Conservation (phyloP, 1,140 invertebrate species). For the Episyrphus balteatus region DNA sequence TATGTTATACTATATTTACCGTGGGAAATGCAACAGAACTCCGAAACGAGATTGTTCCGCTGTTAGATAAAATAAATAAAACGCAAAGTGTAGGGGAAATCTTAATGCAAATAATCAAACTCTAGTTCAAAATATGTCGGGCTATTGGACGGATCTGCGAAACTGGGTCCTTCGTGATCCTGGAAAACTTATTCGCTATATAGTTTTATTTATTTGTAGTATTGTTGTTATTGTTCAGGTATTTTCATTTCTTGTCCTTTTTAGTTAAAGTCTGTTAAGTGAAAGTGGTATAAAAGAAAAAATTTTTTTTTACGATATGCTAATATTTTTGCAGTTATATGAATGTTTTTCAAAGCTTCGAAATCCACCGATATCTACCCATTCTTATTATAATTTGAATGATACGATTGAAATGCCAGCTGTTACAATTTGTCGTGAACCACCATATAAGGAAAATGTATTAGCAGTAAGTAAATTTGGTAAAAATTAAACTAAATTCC, state of each 20-base stretch:
- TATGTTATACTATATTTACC: no score
- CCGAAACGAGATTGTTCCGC: no score
- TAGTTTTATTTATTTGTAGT: constrained; percentile 28
- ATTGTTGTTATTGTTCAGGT: constrained; percentile 31
- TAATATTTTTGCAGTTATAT: constrained; percentile 34
- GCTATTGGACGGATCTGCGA: constrained; percentile 27
- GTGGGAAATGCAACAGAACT: no score
- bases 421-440: constrained; percentile 48
- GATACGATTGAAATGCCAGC: constrained; percentile 50
- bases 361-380: constrained; percentile 47
- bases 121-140: constrained; percentile 4
- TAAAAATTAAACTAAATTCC: no score
- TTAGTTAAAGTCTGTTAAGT: neutral
- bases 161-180: constrained; percentile 29
- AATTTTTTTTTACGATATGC: neutral
- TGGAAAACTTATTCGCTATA: constrained; percentile 29
- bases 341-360: constrained; percentile 45
- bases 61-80: no score
- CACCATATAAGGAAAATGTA: constrained; percentile 44
- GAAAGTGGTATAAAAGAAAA: neutral
- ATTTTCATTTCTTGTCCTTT: neutral
- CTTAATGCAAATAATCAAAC: no score
- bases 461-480: constrained; percentile 37
- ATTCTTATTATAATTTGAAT: constrained; percentile 49
- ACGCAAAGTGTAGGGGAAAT: no score